Conservation (phyloP, 2,888 invertebrate genomes). For the Coecobrya sp. region DNA sequence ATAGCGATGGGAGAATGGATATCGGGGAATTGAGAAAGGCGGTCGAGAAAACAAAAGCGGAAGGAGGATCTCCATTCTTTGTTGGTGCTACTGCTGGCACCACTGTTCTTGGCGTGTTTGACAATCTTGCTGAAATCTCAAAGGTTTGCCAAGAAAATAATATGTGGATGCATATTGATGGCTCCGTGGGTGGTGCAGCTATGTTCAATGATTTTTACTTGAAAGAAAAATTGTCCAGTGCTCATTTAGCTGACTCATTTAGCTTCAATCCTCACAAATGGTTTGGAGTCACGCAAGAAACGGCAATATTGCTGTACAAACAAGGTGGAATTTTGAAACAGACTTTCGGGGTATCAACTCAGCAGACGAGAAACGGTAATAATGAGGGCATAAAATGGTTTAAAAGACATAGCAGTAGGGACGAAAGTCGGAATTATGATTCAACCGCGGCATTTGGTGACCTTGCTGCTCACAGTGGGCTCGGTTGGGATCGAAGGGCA, state of each 20-base stretch:
- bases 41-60: conserved; percentile 88
- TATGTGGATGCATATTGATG: conserved; percentile 94
- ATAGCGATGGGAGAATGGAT: conserved; percentile 91
- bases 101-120: conserved; percentile 94
- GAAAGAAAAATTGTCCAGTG: conserved; percentile 50
- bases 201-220: conserved; percentile 52
- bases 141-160: conserved; percentile 91
- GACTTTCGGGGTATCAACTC: conserved; percentile 31
- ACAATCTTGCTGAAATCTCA: conserved; percentile 91
- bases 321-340: conserved; percentile 87
- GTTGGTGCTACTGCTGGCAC: conserved; percentile 94
- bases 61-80: conserved; percentile 90
- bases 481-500: conserved; percentile 50
- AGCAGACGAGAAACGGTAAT: not conserved
- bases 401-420: not conserved
- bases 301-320: conserved; percentile 91
- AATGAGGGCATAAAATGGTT: conserved; percentile 1
- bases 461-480: conserved; percentile 54
- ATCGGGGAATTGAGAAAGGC: conserved; percentile 90
- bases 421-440: conserved; percentile 33
- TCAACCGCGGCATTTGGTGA: conserved; percentile 52
- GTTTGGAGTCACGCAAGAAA: conserved; percentile 93
- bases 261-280: conserved; percentile 96
- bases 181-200: conserved; percentile 48
- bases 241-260: conserved; percentile 90